Percentiles rank a stretch among this genome's conserved stretches.
Evolutionary conservation across 2,888 invertebrate genomes (phyloP).

Genomic region (Helobdella robusta): DNA sequence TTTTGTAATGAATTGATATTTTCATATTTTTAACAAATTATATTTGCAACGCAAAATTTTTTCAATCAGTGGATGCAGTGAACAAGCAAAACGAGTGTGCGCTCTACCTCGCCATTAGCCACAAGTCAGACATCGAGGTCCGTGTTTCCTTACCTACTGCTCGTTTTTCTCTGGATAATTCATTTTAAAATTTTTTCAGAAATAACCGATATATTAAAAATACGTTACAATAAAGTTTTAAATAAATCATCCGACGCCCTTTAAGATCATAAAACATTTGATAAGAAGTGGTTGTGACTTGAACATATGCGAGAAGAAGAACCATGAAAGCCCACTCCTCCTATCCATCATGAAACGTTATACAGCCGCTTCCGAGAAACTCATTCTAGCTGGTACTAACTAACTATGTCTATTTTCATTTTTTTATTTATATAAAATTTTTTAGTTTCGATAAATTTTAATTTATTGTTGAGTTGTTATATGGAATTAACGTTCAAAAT

Average conservation of each 20-base stretch:
- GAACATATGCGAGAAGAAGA: slow-evolving; percentile 38
- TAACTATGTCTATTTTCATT: no score
- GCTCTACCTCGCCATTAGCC: slow-evolving; percentile 41
- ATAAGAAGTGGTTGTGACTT: slow-evolving; percentile 41
- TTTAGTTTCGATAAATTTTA: no score
- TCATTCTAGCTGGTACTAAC: slow-evolving; percentile 41
- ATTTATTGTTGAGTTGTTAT: no score
- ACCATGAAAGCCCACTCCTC: slow-evolving; percentile 38
- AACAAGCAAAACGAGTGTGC: slow-evolving; percentile 42
- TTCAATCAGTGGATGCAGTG: slow-evolving; percentile 39
- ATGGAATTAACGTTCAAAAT: no score
- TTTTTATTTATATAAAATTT: no score
- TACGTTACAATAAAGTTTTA: not conserved
- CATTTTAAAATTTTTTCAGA: not conserved
- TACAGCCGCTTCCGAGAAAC: slow-evolving; percentile 39
- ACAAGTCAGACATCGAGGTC: slow-evolving; percentile 30
- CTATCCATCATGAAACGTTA: slow-evolving; percentile 41
- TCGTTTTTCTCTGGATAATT: not conserved
- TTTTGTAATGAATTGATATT: no score
- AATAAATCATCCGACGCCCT: not conserved
- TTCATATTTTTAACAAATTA: not conserved
- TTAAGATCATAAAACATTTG: slow-evolving; percentile 41
- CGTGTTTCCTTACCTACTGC: not conserved
- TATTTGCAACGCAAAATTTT: not conserved
- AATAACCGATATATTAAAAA: not conserved